phyloP scores from a whole-genome alignment of 1,140 invertebrate species.

The Periplaneta americana region DNA sequence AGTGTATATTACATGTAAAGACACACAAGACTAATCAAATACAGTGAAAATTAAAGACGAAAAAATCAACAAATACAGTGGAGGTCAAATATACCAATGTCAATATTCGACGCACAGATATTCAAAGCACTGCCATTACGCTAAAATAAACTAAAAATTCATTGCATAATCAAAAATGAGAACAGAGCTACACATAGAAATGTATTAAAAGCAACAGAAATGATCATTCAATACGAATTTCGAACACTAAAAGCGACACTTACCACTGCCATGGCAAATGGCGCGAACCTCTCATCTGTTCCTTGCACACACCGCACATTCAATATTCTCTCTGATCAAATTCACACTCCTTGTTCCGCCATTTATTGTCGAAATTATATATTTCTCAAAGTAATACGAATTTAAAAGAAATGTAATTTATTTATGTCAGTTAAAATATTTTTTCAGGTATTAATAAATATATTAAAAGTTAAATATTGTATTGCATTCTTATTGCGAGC shows the following conservation, averaged over 20 bases:
- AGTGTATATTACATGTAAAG: no score
- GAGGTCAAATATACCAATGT: background rate
- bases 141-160: background rate
- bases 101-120: background rate
- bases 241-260: background rate
- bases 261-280: constrained; percentile 20
- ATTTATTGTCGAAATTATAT: no score
- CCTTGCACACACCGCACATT: background rate
- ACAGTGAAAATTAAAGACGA: background rate
- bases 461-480: no score
- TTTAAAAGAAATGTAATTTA: no score
- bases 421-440: no score
- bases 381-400: no score
- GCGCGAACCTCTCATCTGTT: constrained; percentile 14
- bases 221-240: background rate
- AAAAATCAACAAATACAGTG: background rate
- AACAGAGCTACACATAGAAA: background rate
- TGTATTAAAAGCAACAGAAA: no score
- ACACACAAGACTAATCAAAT: background rate
- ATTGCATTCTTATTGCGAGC: no score
- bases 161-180: no score
- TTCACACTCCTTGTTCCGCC: no score
- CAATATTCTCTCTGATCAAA: background rate
- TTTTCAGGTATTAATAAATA: no score
- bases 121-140: background rate